Evolutionary conservation across 2,888 invertebrate species (phyloP).

Genomic region (Clivina fossor): DNA sequence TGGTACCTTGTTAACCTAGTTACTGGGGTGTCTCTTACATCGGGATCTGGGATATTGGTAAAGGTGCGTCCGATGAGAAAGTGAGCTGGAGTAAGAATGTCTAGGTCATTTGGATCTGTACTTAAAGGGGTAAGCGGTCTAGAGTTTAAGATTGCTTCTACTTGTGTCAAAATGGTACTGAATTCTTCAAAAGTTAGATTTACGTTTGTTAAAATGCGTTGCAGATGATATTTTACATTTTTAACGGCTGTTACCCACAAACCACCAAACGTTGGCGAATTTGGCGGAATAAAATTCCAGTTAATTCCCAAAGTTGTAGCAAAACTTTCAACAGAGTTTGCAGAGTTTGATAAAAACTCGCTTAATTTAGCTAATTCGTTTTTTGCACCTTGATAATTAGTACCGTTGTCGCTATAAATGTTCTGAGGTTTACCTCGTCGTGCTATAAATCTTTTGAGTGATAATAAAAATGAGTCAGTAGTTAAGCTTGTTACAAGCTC

Average conservation of each 20-base stretch:
- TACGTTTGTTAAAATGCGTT: constrained; percentile 29
- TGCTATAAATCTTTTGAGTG: constrained; percentile 27
- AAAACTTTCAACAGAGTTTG: constrained; percentile 12
- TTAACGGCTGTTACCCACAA: constrained; percentile 39
- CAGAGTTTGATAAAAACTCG: constrained; percentile 10
- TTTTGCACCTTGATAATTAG: constrained; percentile 26
- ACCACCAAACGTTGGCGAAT: constrained; percentile 39
- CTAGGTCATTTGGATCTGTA: constrained; percentile 39
- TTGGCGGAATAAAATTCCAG: constrained; percentile 38
- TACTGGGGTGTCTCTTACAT: constrained; percentile 19
- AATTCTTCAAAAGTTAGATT: constrained; percentile 37
- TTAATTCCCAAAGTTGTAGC: constrained; percentile 14
- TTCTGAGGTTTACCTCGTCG: constrained; percentile 25
- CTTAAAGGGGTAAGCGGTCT: constrained; percentile 42
- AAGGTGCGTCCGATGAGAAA: constrained; percentile 41
- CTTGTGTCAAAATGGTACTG: constrained; percentile 38
- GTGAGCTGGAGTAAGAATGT: constrained; percentile 43
- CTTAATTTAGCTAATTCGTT: constrained; percentile 17
- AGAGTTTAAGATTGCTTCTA: constrained; percentile 45
- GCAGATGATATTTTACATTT: constrained; percentile 36
- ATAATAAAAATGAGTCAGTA: constrained; percentile 19
- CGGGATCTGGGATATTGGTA: constrained; percentile 31
- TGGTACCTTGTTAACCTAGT: constrained; percentile 32
- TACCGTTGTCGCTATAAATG: constrained; percentile 32
- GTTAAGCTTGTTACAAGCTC: constrained; percentile 25